phyloP scores from a whole-genome alignment of 2,888 invertebrate species.

The Catocala fraxini region DNA sequence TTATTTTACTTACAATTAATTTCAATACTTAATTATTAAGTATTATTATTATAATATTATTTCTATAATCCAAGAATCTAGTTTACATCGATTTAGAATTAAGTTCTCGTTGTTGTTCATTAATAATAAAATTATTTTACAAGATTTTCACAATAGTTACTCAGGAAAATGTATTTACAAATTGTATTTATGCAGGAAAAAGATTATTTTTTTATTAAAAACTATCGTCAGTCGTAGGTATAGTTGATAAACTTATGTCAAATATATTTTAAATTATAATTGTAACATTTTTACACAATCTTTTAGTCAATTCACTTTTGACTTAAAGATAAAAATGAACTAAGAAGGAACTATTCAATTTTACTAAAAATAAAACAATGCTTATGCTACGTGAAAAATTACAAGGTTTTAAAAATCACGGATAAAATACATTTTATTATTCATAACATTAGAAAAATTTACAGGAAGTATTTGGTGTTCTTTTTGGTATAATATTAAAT shows the following conservation, averaged over 20 bases:
- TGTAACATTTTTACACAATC: conserved; percentile 7
- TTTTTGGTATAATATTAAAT: conserved; percentile 65
- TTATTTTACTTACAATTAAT: conserved; percentile 63
- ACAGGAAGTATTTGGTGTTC: conserved; percentile 81
- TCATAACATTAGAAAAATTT: conserved; percentile 80
- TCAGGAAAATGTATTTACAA: conserved; percentile 64
- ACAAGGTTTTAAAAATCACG: conserved; percentile 42
- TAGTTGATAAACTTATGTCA: conserved; percentile 52
- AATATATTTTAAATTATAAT: conserved; percentile 34
- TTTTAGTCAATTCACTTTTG: conserved; percentile 10
- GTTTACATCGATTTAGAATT: conserved; percentile 84
- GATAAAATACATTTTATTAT: conserved; percentile 63
- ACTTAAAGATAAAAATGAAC: conserved; percentile 14
- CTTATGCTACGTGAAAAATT: conserved; percentile 46
- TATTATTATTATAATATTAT: conserved; percentile 33
- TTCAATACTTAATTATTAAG: conserved; percentile 48
- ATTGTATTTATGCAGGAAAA: conserved; percentile 65
- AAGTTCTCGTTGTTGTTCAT: conserved; percentile 84
- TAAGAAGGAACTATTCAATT: conserved; percentile 46
- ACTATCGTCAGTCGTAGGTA: conserved; percentile 81
- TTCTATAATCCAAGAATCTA: conserved; percentile 63
- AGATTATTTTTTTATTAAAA: conserved; percentile 59
- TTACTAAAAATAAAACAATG: conserved; percentile 39
- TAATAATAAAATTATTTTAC: conserved; percentile 57
- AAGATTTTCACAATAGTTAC: conserved; percentile 51